Conservation (phyloP, 2,797 vertebrate genomes). For the Nyctibius grandis region DNA sequence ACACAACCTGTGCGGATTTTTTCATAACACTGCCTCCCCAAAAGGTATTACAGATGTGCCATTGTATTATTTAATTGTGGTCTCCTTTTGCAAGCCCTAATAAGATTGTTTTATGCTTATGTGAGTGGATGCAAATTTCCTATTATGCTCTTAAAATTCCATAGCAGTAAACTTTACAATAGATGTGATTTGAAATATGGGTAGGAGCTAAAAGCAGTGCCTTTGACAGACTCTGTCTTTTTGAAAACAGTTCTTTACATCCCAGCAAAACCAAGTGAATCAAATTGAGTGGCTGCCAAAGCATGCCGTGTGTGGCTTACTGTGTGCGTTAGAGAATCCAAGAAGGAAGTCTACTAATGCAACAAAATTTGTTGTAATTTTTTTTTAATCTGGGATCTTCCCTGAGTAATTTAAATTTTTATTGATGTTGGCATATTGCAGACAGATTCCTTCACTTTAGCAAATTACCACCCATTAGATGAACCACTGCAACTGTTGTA, state of each 20-base stretch:
- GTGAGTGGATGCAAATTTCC: neutral
- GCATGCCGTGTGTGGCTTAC: neutral
- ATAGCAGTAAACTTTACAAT: neutral
- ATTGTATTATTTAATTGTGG: neutral
- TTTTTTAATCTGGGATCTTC: neutral
- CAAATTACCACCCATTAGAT: neutral
- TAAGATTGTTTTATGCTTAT: neutral
- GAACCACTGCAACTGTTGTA: neutral
- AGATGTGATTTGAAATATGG: neutral
- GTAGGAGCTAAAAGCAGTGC: neutral
- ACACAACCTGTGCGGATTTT: neutral
- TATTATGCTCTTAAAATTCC: neutral
- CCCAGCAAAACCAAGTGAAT: neutral
- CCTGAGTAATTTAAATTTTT: neutral
- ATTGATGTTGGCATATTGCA: neutral
- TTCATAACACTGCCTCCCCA: neutral
- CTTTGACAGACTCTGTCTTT: neutral
- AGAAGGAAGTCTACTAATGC: neutral
- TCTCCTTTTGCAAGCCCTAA: neutral
- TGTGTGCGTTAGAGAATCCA: neutral
- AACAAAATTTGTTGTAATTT: neutral
- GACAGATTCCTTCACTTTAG: neutral
- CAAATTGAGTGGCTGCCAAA: neutral
- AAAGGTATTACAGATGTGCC: neutral
- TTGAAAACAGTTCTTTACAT: neutral